Percentiles rank a stretch among this genome's conserved stretches.
Evolutionary conservation across 2,888 invertebrate genomes (phyloP).

Genomic region (Torymus auratus): DNA sequence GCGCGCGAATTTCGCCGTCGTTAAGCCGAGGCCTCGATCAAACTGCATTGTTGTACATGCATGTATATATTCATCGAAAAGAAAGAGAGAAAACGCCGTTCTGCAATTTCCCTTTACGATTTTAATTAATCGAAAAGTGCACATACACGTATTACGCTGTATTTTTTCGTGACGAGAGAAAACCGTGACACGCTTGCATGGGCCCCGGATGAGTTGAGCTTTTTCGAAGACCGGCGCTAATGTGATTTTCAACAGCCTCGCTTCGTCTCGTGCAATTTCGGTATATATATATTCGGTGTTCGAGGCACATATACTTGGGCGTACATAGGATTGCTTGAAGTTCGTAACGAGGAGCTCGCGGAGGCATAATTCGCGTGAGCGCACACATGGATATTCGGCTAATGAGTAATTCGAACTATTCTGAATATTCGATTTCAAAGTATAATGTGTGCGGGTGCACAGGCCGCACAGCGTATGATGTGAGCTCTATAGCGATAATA

Average conservation of each 20-base stretch:
- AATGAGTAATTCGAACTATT: too few relatives aligned
- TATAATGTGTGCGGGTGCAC: too few relatives aligned
- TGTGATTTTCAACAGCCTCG: slow-evolving; percentile 7
- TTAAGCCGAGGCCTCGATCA: not conserved
- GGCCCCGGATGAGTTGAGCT: slow-evolving; percentile 32
- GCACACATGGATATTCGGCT: too few relatives aligned
- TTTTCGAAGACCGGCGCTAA: slow-evolving; percentile 14
- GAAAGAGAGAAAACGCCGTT: slow-evolving; percentile 15
- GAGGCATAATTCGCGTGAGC: too few relatives aligned
- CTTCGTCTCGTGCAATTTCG: not conserved
- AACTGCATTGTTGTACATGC: slow-evolving; percentile 11
- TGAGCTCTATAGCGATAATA: too few relatives aligned
- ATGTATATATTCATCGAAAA: slow-evolving; percentile 21
- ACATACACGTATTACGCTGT: not conserved
- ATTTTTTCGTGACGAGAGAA: slow-evolving; percentile 1
- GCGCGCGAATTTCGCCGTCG: slow-evolving; percentile 40
- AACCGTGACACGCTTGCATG: not conserved
- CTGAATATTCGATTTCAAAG: too few relatives aligned
- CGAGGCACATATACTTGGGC: not conserved
- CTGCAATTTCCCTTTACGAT: slow-evolving; percentile 2
- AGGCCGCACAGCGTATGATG: too few relatives aligned
- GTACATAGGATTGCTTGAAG: not conserved
- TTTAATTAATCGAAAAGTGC: slow-evolving; percentile 50
- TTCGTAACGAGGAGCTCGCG: too few relatives aligned
- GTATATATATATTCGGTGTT: too few relatives aligned